These are phyloP conservation scores for Porites evermanni DNA, from an alignment of 92 coral and sea anemone genomes.

Conservation along the genomic window DNA sequence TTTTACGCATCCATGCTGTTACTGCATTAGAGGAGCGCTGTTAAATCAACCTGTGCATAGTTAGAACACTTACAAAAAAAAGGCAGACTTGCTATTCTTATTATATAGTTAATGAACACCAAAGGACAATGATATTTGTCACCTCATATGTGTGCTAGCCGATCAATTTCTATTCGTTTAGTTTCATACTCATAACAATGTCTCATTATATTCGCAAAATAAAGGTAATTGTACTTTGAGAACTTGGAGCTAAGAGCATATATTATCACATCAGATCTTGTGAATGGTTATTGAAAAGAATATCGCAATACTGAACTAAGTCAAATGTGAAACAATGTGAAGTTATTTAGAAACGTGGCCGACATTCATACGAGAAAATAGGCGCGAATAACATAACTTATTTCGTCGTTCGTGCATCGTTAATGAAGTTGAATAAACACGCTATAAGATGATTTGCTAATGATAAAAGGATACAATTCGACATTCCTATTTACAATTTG, in stretches of 20 bases:
- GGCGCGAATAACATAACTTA: background rate
- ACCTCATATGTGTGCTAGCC: background rate
- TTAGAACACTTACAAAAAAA: too few species aligned
- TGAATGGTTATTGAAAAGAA: background rate
- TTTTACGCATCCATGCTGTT: background rate
- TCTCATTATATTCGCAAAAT: background rate
- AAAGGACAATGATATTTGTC: background rate
- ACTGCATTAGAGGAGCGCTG: background rate
- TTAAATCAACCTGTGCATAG: too few species aligned
- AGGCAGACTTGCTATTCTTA: background rate
- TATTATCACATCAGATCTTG: background rate
- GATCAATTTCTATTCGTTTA: background rate
- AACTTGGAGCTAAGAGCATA: background rate
- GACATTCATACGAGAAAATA: background rate
- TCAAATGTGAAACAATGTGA: background rate
- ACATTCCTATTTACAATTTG: too few species aligned
- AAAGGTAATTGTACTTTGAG: background rate
- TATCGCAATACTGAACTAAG: background rate
- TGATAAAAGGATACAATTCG: background rate
- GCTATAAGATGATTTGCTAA: background rate
- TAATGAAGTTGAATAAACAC: background rate
- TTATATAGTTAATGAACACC: background rate
- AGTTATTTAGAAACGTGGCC: background rate
- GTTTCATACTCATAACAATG: background rate
- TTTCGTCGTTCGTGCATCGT: background rate